Evolutionary conservation across 2,888 invertebrate species (phyloP).

Genomic region (Lepidochrysops patricia): DNA sequence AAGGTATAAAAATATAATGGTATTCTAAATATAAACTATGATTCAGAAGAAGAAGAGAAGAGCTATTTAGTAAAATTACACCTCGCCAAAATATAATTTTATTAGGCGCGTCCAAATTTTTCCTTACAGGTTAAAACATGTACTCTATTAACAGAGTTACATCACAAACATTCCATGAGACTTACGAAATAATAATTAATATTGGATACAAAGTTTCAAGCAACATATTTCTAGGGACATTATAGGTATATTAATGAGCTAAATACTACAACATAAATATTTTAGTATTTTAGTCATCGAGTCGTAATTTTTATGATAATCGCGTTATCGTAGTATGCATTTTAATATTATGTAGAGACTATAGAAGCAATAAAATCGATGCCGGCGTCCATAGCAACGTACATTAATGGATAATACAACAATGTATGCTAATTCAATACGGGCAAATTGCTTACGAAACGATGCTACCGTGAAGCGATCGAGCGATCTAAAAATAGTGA

Average conservation of each 20-base stretch:
- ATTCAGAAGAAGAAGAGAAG: background rate
- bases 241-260: too few species aligned
- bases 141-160: background rate
- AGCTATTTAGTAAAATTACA: background rate
- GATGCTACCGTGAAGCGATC: slow-evolving; percentile 14
- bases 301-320: too few species aligned
- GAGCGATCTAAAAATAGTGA: slow-evolving; percentile 18
- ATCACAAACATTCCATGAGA: background rate
- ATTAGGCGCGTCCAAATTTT: background rate
- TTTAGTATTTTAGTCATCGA: background rate
- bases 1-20: background rate
- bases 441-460: slow-evolving; percentile 18
- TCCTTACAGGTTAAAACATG: background rate
- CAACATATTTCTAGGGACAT: background rate
- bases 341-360: background rate
- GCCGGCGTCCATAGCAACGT: slow-evolving; percentile 15
- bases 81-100: background rate
- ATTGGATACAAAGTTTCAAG: background rate
- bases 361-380: slow-evolving; percentile 2
- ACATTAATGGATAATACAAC: slow-evolving; percentile 18
- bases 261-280: background rate
- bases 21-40: background rate
- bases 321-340: too few species aligned
- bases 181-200: background rate
- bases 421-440: slow-evolving; percentile 21